Base-by-base conservation (phyloP, 2,113 vertebrate species). In the Megaleporinus macrocephalus region DNA sequence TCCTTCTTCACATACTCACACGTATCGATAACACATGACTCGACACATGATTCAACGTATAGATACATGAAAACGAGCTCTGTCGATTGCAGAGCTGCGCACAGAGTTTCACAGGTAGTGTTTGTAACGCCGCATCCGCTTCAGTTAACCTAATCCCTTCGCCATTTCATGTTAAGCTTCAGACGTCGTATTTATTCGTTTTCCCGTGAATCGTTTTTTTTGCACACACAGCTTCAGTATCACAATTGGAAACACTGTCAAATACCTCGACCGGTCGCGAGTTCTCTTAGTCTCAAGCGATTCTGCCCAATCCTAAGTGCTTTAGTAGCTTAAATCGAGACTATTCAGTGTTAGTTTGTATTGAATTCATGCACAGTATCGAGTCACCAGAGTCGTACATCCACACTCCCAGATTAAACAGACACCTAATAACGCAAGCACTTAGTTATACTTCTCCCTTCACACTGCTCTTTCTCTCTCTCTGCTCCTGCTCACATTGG, bases 401-500 rank as follows among this genome's bases (percentile, higher is more conserved):
- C 13, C 68, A 57, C 53, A 27, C 70, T 71, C 72, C 83, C 69
- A 24, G 30, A 83, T 53, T 83, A 59, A 86, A 83, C 75, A 59
- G 68, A 83, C 68, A 80, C 53, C 12, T 85, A 82, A 84, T 69
- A 71, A 80, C 62, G 73, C 81, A 86, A 78, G 83, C 86, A 85
- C 75, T 78, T 73, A 66, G 82, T 85, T 89, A 88, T 85, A 85
- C 89, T 87, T 82, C 79, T 59, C 55, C 47, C 73, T 84, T 86
- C 89, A 90, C 61, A 85, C 73, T 85, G 87, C 78, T 89, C 90
- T 91, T 90, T 87, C 80, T 87, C 84, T 84, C 47, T 59, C 82
- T 88, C 87, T 88, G 91, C 89, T 88, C 88, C 81, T 84, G 87
- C 89, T 91, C 70, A 88, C 93, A 94, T 92, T 83, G 85, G 79